Base-by-base conservation (phyloP, 2,888 invertebrate genomes). In the Cynaeus angustus region DNA sequence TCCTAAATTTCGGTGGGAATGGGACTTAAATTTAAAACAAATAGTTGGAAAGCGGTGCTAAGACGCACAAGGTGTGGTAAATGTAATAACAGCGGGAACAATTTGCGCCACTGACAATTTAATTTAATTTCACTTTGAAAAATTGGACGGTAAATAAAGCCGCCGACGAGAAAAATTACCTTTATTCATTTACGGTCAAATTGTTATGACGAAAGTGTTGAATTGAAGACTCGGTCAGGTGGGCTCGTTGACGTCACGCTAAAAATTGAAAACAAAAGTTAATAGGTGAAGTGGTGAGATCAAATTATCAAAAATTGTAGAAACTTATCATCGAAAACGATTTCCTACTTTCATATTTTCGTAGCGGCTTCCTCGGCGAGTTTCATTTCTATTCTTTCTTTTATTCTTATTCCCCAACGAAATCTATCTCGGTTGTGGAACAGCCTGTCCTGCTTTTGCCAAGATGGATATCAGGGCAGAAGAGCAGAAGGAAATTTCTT, bases 71-170 rank as follows among this genome's bases (percentile, higher is more conserved):
- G 14, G 53, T 53, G 53, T 33, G 53, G 53, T 33, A 33, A 53
- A 53, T 53, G 37, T 33, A 33, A 33, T 53, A 53, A 8, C 53
- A 37, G 53, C 53, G 37, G 53, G 53, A 53, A 56, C 56, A 56
- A 56, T 56, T 56, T 56, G 56, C 26, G 41, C 26, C n/a, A 38
- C 56, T 21, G 56, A 56, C 43, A 43, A 41, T 43, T 56, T 41
- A 56, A 56, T 56, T 41, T 41, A 56, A 56, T 56, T 56, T 41
- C 21, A 43, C 21, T 56, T 7, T 16, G 13, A 56, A 56, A 56
- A 56, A 56, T 55, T 37, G 38, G 38, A 53, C 37, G 53, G 53
- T 53, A 53, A 33, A 37, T 53, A 55, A 38, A 37, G 55, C 55
- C 38, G 21, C 55, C 55, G 55, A 14, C 5, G 14, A 33, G 55